phyloP scores from a whole-genome alignment of 2,888 invertebrate species.

The Pachydiplax longipennis region DNA sequence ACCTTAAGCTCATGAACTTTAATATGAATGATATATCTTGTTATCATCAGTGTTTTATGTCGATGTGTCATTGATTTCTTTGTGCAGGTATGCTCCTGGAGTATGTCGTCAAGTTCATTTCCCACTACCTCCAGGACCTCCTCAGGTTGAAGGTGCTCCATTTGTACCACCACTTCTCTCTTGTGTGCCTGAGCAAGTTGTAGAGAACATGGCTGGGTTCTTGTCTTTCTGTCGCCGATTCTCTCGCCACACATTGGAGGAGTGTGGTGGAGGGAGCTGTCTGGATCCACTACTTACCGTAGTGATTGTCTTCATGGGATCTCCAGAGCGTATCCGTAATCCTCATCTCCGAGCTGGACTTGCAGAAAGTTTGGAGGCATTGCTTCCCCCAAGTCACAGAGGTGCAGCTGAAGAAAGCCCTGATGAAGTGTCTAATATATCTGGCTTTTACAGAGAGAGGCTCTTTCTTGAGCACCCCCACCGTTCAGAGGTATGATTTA shows the following conservation, averaged over 20 bases:
- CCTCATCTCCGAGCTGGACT: conserved; percentile 91
- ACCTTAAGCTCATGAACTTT: background rate
- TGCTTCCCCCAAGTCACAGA: conserved; percentile 73
- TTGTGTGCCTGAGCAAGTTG: conserved; percentile 88
- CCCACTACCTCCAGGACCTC: conserved; percentile 70
- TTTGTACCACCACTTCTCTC: conserved; percentile 54
- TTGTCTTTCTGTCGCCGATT: conserved; percentile 78
- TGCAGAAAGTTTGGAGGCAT: conserved; percentile 87
- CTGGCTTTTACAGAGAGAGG: conserved; percentile 71
- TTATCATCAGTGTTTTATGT: background rate
- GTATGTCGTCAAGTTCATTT: conserved; percentile 65
- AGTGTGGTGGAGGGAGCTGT: conserved; percentile 67
- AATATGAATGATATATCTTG: background rate
- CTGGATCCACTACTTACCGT: conserved; percentile 76
- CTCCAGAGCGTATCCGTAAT: conserved; percentile 80
- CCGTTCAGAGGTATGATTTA: conserved; percentile 65
- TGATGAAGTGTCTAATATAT: conserved; percentile 46
- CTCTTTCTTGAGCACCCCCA: conserved; percentile 79
- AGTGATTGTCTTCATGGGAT: conserved; percentile 89
- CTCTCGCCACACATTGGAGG: conserved; percentile 69
- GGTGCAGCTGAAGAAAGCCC: conserved; percentile 63
- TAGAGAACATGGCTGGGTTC: conserved; percentile 86
- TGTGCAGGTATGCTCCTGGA: conserved; percentile 67
- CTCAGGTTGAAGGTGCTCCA: conserved; percentile 60
- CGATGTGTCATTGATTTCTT: background rate